phyloP scores from a whole-genome alignment of 2,888 invertebrate genomes.

The Ctenicera cuprea region DNA sequence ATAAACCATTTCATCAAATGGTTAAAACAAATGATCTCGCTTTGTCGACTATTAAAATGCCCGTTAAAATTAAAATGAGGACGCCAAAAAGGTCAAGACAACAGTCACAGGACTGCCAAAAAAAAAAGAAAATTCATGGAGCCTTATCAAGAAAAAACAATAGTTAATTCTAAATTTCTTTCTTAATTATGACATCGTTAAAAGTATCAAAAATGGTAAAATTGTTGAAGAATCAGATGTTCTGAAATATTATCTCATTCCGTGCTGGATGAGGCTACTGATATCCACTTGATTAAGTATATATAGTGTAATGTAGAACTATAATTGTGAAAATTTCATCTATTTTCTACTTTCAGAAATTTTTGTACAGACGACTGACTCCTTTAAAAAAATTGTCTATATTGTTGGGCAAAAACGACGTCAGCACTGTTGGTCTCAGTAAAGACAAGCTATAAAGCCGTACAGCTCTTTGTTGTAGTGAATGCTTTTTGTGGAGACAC shows the following conservation, averaged over 20 bases:
- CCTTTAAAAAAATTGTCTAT: conserved; percentile 5
- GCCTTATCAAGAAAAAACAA: conserved; percentile 1
- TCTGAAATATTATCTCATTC: not conserved
- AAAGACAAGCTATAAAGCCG: not conserved
- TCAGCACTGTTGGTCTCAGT: not conserved
- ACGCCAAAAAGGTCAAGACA: not conserved
- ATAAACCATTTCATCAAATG: not conserved
- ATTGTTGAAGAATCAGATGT: conserved; percentile 1
- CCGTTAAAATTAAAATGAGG: conserved; percentile 2
- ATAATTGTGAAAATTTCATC: not conserved
- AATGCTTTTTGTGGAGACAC: too few relatives aligned
- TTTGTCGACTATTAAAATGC: conserved; percentile 8
- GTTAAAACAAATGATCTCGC: conserved; percentile 4
- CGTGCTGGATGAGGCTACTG: not conserved
- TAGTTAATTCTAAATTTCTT: conserved; percentile 2
- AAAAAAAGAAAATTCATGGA: not conserved
- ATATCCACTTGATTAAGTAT: too few relatives aligned
- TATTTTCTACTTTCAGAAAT: too few relatives aligned
- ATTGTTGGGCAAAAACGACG: not conserved
- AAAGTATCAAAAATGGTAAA: not conserved
- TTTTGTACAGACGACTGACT: not conserved
- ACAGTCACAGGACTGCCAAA: conserved; percentile 3
- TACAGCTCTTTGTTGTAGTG: conserved; percentile 5
- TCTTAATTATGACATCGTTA: not conserved
- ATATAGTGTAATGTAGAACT: not conserved